Evolutionary conservation across 2,797 vertebrate genomes (phyloP).

Genomic region (Xiphophorus birchmanni): DNA sequence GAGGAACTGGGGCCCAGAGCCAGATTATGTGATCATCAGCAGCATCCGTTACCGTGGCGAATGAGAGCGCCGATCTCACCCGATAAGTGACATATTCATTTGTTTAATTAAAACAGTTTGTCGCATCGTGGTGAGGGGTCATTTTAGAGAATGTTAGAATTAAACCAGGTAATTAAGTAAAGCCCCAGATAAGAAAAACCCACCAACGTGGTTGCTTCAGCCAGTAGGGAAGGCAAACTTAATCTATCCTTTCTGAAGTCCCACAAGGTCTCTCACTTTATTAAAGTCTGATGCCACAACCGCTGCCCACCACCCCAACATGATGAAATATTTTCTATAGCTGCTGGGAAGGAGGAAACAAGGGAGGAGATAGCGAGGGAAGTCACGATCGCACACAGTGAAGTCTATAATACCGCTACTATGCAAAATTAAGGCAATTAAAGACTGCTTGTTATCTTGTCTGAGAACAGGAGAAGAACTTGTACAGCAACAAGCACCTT

Average conservation of each 20-base stretch:
- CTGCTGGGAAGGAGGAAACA: constrained; percentile 79
- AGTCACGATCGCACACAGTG: constrained; percentile 63
- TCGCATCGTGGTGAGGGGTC: constrained; percentile 86
- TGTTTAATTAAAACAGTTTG: constrained; percentile 96
- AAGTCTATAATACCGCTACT: constrained; percentile 71
- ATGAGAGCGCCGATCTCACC: constrained; percentile 86
- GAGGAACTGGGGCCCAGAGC: constrained; percentile 70
- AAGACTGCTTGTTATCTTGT: constrained; percentile 86
- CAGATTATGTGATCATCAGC: constrained; percentile 81
- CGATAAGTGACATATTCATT: constrained; percentile 90
- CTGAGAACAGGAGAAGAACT: constrained; percentile 83
- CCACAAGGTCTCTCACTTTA: constrained; percentile 92
- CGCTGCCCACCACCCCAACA: constrained; percentile 72
- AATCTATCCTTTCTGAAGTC: constrained; percentile 90
- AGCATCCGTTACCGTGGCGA: constrained; percentile 86
- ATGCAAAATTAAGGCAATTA: constrained; percentile 87
- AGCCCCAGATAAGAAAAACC: constrained; percentile 90
- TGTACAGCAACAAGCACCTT: constrained; percentile 84
- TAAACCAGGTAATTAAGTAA: constrained; percentile 98
- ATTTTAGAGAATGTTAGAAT: constrained; percentile 94
- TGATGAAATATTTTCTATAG: constrained; percentile 93
- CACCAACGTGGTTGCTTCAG: constrained; percentile 83
- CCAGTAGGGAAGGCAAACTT: constrained; percentile 86
- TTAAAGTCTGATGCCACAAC: constrained; percentile 89
- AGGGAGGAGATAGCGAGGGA: constrained; percentile 47